These are phyloP conservation scores for Cheilosia pagana DNA, from an alignment of 2,888 invertebrate species.

Conservation along the genomic window DNA sequence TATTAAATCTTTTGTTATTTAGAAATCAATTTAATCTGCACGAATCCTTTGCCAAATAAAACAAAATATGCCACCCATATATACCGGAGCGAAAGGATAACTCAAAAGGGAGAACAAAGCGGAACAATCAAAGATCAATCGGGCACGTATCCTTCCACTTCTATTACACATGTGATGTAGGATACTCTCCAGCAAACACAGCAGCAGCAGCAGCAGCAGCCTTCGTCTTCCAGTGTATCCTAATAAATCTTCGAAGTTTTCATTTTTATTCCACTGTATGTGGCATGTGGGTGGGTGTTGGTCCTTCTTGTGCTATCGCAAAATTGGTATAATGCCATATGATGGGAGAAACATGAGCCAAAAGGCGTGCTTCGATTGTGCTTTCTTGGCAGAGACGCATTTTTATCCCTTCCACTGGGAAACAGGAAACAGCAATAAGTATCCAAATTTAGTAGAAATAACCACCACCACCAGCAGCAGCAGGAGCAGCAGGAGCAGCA, in stretches of 20 bases:
- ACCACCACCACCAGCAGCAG: too few relatives aligned
- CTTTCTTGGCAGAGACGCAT: constrained; percentile 72
- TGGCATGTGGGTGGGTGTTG: constrained; percentile 52
- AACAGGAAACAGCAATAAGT: constrained; percentile 60
- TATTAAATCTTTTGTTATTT: constrained; percentile 74
- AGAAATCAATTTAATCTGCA: constrained; percentile 74
- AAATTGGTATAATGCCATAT: constrained; percentile 75
- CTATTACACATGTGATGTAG: constrained; percentile 67
- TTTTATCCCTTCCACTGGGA: constrained; percentile 39
- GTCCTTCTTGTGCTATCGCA: constrained; percentile 50
- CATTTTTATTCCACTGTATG: constrained; percentile 66
- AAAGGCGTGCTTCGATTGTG: constrained; percentile 66
- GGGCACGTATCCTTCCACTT: constrained; percentile 71
- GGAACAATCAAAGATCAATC: constrained; percentile 75
- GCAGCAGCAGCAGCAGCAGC: constrained; percentile 42
- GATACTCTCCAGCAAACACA: constrained; percentile 35
- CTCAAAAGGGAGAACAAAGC: constrained; percentile 69
- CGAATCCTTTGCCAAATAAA: constrained; percentile 71
- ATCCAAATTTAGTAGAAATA: constrained; percentile 70
- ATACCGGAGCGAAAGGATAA: constrained; percentile 32
- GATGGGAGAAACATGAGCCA: constrained; percentile 71
- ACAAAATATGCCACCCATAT: constrained; percentile 45
- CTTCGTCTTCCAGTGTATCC: constrained; percentile 70
- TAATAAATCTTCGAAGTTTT: constrained; percentile 75
- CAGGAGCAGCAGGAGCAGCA: constrained; percentile 45